Base-by-base conservation (phyloP, 2,113 vertebrate species). In the Acanthochromis polyacanthus region DNA sequence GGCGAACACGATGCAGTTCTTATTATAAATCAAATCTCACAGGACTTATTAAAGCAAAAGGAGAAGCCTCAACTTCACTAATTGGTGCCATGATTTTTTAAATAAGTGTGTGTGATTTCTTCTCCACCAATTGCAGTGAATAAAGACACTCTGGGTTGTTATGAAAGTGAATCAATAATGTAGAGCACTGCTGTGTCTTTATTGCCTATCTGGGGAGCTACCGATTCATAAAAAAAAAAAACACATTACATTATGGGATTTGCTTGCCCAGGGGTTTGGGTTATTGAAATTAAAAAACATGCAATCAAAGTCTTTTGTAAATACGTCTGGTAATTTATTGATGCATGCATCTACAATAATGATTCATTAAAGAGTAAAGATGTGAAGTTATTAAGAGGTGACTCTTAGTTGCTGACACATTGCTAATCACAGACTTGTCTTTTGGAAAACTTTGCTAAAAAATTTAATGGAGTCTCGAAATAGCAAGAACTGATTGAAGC, bases 31-130 rank as follows among this genome's bases (percentile, higher is more conserved):
- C 75, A 71, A 94, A 83, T 94, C 96, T 96, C 96, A 91, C 81
- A 94, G 95, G 96, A 95, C 94, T 96, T 95, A 95, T 96, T 97
- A 96, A 94, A 93, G 82, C 86, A 93, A 89, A 83, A 82, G 91
- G 92, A 93, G 92, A 95, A 62, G 66, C 90, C 93, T 89, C 90
- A 96, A 95, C 92, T 92, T 93, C 94, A 71, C 91, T 95, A 96
- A 96, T 95, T 96, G 95, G 95, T 84, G 92, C 95, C 95, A 94
- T 94, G 93, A 88, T 90, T 79, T 84, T 79, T 84, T 79, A 79
- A 85, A 75, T 83, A 86, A 86, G 79, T 80, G 66, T 71, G 80
- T 81, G 71, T 7, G 77, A 83, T 79, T 91, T 77, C 74, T 80
- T 77, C 71, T 85, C 52, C 59, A 56, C 67, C 87, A 80, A 75